Evolutionary conservation across 2,797 vertebrate species (phyloP), one percentile per base, ranked within the genome.

Genomic region (Dendrocincla tyrannina): DNA sequence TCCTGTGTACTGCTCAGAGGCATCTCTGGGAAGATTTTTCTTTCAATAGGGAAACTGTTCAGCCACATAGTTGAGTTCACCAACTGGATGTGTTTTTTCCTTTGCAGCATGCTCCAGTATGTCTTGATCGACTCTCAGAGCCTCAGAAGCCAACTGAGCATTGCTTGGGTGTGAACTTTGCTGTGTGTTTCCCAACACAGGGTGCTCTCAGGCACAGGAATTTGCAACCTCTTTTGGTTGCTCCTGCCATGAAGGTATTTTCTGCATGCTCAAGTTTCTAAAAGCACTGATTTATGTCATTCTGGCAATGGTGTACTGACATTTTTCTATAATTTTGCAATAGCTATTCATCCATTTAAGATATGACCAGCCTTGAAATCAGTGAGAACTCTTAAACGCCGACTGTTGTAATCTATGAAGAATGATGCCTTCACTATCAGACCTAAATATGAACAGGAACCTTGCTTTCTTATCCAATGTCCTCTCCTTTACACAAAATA

Each of bases 261-360:
- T 55, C 58, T 91, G 19, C 49, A 32, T 30, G 24, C 42, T 77
- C 35, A 52, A 67, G 25, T 68, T 83, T 84, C 80, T 25, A 42
- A 68, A 64, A 78, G 37, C 0, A 1, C 23, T 55, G 58, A 37
- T 77, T 78, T 67, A 22, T 66, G 35, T 55, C 17, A 23, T 46
- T 44, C 17, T 49, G 56, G 17, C 35, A 55, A 32, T 0, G 0
- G 16, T 1, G 0, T 47, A 7, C 20, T 50, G 30, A 35, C 22
- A 22, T 84, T 78, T 80, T 85, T 59, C 42, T 75, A 32, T 27
- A 16, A 23, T 92, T 92, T 83, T 70, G 60, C 58, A 44, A 11
- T 24, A 44, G n/a, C n/a, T 85, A 32, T 30, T 88, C 3, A 37
- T 62, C 33, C 20, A 46, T 37, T 94, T 75, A 74, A 88, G 53